A percentile compares a stretch with the other conserved stretches of the same genome.
Evolutionary conservation across 2,797 vertebrate species (phyloP).

Genomic region (Triplophysa yarkandensis): DNA sequence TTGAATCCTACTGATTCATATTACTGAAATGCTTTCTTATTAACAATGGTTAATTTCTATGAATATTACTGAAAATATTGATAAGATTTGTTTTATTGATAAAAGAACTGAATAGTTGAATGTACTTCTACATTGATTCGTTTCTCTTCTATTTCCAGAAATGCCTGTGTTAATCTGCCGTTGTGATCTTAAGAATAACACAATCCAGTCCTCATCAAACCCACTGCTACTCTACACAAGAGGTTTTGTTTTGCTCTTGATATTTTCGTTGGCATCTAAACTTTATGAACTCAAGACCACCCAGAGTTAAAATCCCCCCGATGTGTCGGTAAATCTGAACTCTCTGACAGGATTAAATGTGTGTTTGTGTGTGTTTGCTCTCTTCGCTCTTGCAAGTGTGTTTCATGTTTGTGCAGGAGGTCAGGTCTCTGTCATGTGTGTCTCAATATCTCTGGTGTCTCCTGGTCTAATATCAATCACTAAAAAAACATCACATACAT

Average conservation of each 20-base stretch:
- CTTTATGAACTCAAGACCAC: slow-evolving; percentile 46
- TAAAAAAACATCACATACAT: too few relatives aligned
- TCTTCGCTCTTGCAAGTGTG: too few relatives aligned
- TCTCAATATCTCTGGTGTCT: too few relatives aligned
- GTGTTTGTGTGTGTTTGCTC: slow-evolving; percentile 14
- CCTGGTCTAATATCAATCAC: too few relatives aligned
- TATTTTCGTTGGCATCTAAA: slow-evolving; percentile 26
- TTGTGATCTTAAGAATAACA: slow-evolving; percentile 46
- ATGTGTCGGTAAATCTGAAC: slow-evolving; percentile 17
- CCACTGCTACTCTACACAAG: neutral
- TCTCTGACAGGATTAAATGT: slow-evolving; percentile 42
- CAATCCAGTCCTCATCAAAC: neutral
- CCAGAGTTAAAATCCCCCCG: slow-evolving; percentile 21
- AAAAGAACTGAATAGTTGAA: neutral
- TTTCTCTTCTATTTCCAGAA: slow-evolving; percentile 28
- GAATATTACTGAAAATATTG: too few relatives aligned
- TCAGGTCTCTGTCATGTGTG: too few relatives aligned
- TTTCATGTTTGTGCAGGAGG: too few relatives aligned
- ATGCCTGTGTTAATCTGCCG: slow-evolving; percentile 24
- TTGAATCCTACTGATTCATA: too few relatives aligned
- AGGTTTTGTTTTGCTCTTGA: slow-evolving; percentile 25
- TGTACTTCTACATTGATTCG: slow-evolving; percentile 1
- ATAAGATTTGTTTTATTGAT: too few relatives aligned
- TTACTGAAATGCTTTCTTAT: too few relatives aligned
- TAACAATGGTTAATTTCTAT: too few relatives aligned